Evolutionary conservation across 2,797 vertebrate genomes (phyloP), one percentile per base, ranked within the genome.

Genomic region (Furcifer pardalis): DNA sequence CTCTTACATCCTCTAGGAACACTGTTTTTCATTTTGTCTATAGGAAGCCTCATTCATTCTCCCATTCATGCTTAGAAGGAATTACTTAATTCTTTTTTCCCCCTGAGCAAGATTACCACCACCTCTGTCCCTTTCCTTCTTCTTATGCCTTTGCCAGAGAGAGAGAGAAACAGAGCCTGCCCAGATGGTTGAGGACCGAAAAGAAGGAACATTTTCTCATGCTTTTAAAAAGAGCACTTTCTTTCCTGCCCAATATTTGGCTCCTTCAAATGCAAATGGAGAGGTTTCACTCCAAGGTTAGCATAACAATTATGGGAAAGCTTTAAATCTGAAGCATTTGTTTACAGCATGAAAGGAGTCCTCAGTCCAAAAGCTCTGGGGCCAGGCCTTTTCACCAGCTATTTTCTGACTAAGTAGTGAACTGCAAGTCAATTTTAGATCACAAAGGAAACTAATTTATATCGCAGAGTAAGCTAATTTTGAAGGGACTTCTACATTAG

Each of bases 201-300:
- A 96, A 96, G 96, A 96, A 92, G 95, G 91, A 96, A 96, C 96
- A 97, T 97, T 97, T 98, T 98, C 97, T 98, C 97, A 98, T 97
- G 97, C 96, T 97, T 98, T 98, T 97, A 97, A 97, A 98, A 97
- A 97, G 97, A 96, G 95, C 95, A 94, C 97, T 97, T 97, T 97
- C 97, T 98, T 98, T 97, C 97, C 97, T 97, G 97, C 97, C 97
- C 98, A 98, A 99, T 98, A 99, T 98, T 98, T 98, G 98, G 98
- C 97, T 98, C 97, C 98, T 98, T 99, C 98, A 99, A 98, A 99
- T 99, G 98, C 98, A 99, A 99, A 99, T 98, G 96, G 96, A 94
- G 97, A 97, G 97, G 97, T 97, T 98, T 97, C 91, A 93, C 97
- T 97, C 97, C 97, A 97, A 98, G 97, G 98, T 98, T 99, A 99